A percentile compares a stretch with the other conserved stretches of the same genome.
Conservation (phyloP, 2,888 invertebrate genomes). For the Rotaria macrura region DNA sequence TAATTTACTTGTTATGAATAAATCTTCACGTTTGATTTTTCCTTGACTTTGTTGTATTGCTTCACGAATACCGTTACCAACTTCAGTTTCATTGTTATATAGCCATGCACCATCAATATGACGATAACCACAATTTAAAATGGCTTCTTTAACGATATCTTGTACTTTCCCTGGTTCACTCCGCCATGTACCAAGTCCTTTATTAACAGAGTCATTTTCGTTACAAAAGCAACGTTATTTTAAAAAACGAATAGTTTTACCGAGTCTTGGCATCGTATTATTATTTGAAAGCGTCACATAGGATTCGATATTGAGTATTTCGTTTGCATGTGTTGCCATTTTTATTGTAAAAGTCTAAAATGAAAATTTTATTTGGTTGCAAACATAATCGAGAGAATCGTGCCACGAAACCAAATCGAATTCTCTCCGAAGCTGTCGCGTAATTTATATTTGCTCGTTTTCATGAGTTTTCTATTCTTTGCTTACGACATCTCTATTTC, state of each 20-base stretch:
- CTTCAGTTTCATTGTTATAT: slow-evolving; percentile 56
- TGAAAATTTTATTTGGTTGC: too few species aligned
- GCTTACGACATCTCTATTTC: too few species aligned
- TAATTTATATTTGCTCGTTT: too few species aligned
- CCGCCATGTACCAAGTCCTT: too few species aligned
- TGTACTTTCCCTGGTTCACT: too few species aligned
- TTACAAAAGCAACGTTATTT: too few species aligned
- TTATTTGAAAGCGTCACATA: background rate
- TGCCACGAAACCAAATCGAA: too few species aligned
- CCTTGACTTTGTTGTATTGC: slow-evolving; percentile 34
- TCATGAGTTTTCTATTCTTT: too few species aligned
- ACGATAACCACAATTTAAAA: slow-evolving; percentile 54
- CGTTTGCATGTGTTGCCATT: background rate
- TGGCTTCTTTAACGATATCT: background rate
- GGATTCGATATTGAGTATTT: background rate
- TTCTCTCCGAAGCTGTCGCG: too few species aligned
- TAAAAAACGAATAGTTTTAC: background rate
- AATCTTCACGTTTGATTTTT: slow-evolving; percentile 41
- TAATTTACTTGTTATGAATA: slow-evolving; percentile 44
- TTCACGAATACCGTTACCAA: slow-evolving; percentile 39
- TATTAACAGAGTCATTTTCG: too few species aligned
- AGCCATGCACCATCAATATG: slow-evolving; percentile 66
- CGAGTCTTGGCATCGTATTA: background rate
- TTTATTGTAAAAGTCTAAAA: too few species aligned
- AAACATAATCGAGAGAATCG: too few species aligned